Evolutionary conservation across 2,888 invertebrate species (phyloP), one percentile per base, ranked within the genome.

Genomic region (Stegophylla sp.): DNA sequence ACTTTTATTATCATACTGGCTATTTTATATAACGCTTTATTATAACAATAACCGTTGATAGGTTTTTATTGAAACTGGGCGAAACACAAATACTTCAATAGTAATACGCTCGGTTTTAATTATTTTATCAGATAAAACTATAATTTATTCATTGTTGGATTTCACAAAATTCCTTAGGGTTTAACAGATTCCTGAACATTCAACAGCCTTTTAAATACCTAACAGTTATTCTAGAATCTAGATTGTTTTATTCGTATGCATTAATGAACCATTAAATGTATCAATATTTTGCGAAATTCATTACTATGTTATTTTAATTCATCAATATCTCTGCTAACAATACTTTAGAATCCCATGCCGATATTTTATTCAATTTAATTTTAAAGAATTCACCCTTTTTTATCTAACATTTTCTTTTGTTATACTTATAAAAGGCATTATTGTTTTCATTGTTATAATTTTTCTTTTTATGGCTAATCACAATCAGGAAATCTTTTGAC

Each of bases 361-460:
- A 1, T 56, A 12, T 56, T 56, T 56, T 20, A 69, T 28, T 51
- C 28, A 69, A 51, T 23, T 48, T n/a, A n/a, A 20, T 51, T n/a
- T 51, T 13, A 20, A 51, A 69, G 3, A 34, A 51, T 26, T 34
- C 7, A 2, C 7, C 17, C 10, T 69, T 69, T 51, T 28, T 15
- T 28, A n/a, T 71, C 34, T 20, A 71, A 53, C 53, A 71, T 17
- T 56, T 41, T 17, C 41, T 41, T 56, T 72, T 72, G 20, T 72
- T 56, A 17, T 5, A 56, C 56, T 34, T 41, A 23, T 43, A 64
- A 23, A 12, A 20, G n/a, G 23, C 28, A 15, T 64, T 7, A 64
- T 53, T 71, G 34, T 71, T 71, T 53, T 53, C 13, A 34, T 41
- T 56, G 71, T 56, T 2, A 23, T 41, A 9, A 23, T 56, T 56